Conservation (phyloP, 2,113 vertebrate species). For the Dasyurus viverrinus region DNA sequence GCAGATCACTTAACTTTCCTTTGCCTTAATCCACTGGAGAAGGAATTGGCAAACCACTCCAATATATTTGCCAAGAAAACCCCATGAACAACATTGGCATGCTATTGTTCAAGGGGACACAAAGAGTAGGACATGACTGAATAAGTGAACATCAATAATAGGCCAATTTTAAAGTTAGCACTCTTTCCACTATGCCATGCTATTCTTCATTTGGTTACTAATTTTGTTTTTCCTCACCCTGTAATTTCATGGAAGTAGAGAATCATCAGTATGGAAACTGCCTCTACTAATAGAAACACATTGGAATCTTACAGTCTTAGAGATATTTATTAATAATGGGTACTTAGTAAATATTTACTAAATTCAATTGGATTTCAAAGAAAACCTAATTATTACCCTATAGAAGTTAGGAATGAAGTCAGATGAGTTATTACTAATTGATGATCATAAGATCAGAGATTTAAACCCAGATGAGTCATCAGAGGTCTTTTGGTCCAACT, state of each 20-base stretch:
- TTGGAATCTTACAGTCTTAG: background rate
- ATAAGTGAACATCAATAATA: background rate
- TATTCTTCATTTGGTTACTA: background rate
- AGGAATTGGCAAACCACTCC: background rate
- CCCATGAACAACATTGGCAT: background rate
- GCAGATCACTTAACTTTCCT: background rate
- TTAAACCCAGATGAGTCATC: too few relatives aligned
- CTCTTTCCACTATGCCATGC: background rate
- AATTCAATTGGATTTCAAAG: background rate
- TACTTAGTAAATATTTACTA: conserved; percentile 22
- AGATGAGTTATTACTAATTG: too few relatives aligned
- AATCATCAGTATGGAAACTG: background rate
- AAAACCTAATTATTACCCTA: background rate
- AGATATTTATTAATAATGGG: conserved; percentile 1
- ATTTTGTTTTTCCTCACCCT: too few relatives aligned
- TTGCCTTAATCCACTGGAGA: background rate
- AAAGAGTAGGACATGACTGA: background rate
- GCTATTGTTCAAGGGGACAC: background rate
- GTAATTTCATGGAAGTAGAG: background rate
- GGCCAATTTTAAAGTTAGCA: background rate
- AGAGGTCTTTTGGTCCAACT: too few relatives aligned
- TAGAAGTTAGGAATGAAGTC: background rate
- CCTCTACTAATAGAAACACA: background rate
- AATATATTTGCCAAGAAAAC: background rate
- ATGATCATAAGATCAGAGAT: too few relatives aligned